Conservation (phyloP, 2,113 vertebrate species). For the Corvus hawaiiensis region DNA sequence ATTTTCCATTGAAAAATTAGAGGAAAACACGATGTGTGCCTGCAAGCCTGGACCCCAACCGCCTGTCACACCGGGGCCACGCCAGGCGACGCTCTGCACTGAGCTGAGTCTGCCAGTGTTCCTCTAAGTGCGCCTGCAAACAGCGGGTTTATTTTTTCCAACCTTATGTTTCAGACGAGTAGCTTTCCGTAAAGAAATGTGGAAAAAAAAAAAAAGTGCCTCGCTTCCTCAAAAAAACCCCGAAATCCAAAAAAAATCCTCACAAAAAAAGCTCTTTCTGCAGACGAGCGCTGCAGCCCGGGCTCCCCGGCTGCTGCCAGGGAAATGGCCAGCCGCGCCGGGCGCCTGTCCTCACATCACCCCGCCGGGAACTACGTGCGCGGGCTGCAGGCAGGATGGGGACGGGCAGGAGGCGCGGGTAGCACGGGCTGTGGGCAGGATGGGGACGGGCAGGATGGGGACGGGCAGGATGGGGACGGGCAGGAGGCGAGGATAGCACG, state of each 20-base stretch:
- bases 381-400: background rate
- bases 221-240: background rate
- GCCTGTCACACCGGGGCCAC: background rate
- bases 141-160: background rate
- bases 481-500: background rate
- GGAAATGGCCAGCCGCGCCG: background rate
- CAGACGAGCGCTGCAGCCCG: background rate
- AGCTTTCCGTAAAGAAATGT: background rate
- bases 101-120: background rate
- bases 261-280: background rate
- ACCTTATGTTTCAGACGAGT: background rate
- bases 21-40: background rate
- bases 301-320: background rate
- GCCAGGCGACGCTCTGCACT: background rate
- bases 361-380: background rate
- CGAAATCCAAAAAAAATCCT: background rate
- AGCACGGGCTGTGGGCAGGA: background rate
- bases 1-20: background rate
- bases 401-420: background rate
- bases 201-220: background rate
- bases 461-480: too few relatives aligned
- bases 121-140: background rate
- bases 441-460: background rate
- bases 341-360: constrained; percentile 50
- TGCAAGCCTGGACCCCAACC: background rate